Conservation (phyloP, 2,113 vertebrate species). For the Hucho hucho region DNA sequence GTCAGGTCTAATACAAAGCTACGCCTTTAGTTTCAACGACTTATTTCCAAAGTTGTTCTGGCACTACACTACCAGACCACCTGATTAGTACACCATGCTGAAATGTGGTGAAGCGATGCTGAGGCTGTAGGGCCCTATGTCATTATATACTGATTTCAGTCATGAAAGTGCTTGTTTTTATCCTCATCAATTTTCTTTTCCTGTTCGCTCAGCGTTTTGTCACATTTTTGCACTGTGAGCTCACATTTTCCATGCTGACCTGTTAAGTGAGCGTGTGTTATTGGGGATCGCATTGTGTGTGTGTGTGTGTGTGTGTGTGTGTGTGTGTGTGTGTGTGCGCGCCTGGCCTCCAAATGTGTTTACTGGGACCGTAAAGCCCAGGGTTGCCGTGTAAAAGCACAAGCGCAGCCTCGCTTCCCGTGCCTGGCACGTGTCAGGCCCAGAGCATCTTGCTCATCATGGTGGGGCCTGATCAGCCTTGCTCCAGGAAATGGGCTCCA, state of each 20-base stretch:
- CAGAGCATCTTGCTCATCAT: constrained; percentile 48
- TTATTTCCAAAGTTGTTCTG: too few relatives aligned
- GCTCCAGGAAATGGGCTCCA: constrained; percentile 62
- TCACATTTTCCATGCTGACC: constrained; percentile 65
- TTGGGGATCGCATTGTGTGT: constrained; percentile 15
- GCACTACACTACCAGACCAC: too few relatives aligned
- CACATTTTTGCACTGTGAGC: constrained; percentile 55
- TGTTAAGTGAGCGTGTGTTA: constrained; percentile 38
- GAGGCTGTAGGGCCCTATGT: too few relatives aligned
- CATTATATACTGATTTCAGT: too few relatives aligned
- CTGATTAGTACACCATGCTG: too few relatives aligned
- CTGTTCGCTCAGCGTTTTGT: constrained; percentile 30
- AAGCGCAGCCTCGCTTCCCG: constrained; percentile 28
- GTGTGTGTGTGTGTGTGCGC: constrained; percentile 6
- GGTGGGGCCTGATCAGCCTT: constrained; percentile 34
- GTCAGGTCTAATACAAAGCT: too few relatives aligned
- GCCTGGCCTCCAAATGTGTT: constrained; percentile 50
- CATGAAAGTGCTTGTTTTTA: constrained; percentile 9
- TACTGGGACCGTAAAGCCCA: constrained; percentile 41
- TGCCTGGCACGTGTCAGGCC: constrained; percentile 61
- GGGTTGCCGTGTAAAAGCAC: constrained; percentile 52
- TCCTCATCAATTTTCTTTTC: constrained; percentile 25
- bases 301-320: constrained; percentile 7
- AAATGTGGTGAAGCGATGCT: too few relatives aligned
- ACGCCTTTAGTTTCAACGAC: too few relatives aligned